These are phyloP conservation scores for Spilogale gracilis DNA, from an alignment of 2,113 vertebrate genomes.

Conservation along the genomic window DNA sequence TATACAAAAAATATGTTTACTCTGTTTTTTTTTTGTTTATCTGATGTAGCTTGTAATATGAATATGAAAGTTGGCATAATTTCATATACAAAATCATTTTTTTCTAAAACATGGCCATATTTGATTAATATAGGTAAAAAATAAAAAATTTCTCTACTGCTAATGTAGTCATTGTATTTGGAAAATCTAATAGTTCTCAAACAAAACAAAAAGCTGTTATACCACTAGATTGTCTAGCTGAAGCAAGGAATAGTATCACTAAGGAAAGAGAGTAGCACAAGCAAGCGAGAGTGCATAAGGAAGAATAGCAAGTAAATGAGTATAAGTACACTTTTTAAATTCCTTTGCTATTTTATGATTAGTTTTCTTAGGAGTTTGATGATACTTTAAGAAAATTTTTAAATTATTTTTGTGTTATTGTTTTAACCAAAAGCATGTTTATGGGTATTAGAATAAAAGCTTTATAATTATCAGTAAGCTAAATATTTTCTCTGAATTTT, in stretches of 20 bases:
- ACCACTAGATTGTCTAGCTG: not conserved
- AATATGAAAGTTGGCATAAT: not conserved
- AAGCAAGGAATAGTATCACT: not conserved
- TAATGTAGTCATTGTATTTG: not conserved
- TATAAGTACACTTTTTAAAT: not conserved
- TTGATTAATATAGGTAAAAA: slow-evolving; percentile 31
- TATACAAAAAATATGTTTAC: not conserved
- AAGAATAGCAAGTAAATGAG: not conserved
- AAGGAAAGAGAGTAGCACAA: not conserved
- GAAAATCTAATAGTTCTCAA: slow-evolving; percentile 49
- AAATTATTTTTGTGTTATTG: slow-evolving; percentile 60
- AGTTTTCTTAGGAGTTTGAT: slow-evolving; percentile 19
- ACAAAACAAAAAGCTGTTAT: not conserved
- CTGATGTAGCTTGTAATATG: not conserved
- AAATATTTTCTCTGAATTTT: slow-evolving; percentile 47
- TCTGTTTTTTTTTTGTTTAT: not conserved
- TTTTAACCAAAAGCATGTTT: slow-evolving; percentile 59
- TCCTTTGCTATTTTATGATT: slow-evolving; percentile 21
- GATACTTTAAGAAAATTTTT: not conserved
- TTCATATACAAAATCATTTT: not conserved
- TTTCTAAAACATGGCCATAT: not conserved
- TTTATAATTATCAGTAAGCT: slow-evolving; percentile 35
- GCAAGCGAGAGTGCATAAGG: not conserved
- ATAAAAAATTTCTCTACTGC: not conserved
- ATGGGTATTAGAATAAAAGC: slow-evolving; percentile 15